Conservation (phyloP, 2,113 vertebrate genomes). For the Apeltes quadracus region DNA sequence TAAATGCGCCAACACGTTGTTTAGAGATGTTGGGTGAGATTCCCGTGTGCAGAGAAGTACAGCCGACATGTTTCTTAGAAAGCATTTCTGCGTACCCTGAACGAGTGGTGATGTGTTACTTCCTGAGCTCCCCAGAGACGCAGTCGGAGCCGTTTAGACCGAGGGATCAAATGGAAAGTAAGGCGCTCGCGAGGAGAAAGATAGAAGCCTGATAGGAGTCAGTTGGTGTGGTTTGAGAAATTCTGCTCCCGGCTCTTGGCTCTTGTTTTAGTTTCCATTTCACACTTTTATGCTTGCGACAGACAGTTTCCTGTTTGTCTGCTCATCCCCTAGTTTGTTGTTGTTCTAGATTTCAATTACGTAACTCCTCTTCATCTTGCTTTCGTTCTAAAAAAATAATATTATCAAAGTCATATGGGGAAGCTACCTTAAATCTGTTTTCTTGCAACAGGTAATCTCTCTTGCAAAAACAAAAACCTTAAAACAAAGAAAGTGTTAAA, state of each 20-base stretch:
- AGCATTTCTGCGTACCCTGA: neutral
- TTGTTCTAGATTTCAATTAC: neutral
- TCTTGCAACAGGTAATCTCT: slow-evolving; percentile 39
- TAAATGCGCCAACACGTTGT: slow-evolving; percentile 12
- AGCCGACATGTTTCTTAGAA: slow-evolving; percentile 3
- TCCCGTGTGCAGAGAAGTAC: neutral
- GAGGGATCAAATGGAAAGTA: slow-evolving; percentile 7
- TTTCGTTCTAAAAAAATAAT: neutral
- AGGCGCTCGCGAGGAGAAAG: slow-evolving; percentile 7
- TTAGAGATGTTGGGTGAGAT: neutral
- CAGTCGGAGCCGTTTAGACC: neutral
- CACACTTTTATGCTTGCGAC: neutral
- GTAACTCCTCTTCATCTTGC: neutral
- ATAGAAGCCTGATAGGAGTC: neutral
- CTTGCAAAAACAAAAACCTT: slow-evolving; percentile 30
- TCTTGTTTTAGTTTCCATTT: slow-evolving; percentile 24
- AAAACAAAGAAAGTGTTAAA: slow-evolving; percentile 23
- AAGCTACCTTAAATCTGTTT: slow-evolving; percentile 3
- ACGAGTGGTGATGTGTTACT: slow-evolving; percentile 2
- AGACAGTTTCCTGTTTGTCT: neutral
- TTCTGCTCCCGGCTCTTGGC: neutral
- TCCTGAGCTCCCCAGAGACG: slow-evolving; percentile 5
- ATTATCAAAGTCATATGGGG: neutral
- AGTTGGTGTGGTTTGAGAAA: slow-evolving; percentile 11
- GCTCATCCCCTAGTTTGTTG: neutral